phyloP scores from a whole-genome alignment of 2,113 vertebrate genomes.

The Plectropomus leopardus region DNA sequence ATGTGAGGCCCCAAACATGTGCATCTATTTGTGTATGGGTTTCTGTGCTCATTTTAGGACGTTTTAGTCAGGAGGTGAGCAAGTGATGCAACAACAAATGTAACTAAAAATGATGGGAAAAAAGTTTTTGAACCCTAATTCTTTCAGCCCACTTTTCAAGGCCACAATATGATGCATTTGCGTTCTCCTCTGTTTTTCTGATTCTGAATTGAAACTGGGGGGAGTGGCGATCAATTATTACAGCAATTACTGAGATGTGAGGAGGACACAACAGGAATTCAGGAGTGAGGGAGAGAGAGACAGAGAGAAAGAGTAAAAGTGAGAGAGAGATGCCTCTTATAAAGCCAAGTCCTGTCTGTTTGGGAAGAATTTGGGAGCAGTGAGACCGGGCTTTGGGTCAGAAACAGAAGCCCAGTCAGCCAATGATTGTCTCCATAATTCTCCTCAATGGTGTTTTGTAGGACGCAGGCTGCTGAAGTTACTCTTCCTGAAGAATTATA shows the following conservation, averaged over 20 bases:
- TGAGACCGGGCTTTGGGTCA: conserved; percentile 51
- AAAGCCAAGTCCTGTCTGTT: conserved; percentile 72
- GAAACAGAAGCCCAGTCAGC: conserved; percentile 48
- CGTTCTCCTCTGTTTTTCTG: not conserved
- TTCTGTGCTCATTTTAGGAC: not conserved
- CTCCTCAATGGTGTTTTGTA: conserved; percentile 34
- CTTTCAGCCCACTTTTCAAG: not conserved
- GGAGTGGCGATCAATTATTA: conserved; percentile 66
- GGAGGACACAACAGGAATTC: conserved; percentile 51
- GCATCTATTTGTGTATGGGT: conserved; percentile 11
- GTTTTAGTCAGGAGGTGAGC: not conserved
- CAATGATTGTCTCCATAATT: conserved; percentile 51
- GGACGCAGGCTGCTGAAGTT: conserved; percentile 42
- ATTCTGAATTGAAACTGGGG: conserved; percentile 1
- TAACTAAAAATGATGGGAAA: not conserved
- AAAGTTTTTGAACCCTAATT: not conserved
- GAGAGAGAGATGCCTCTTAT: conserved; percentile 66
- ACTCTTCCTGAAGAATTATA: conserved; percentile 32
- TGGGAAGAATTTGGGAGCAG: conserved; percentile 59
- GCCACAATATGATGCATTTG: not conserved
- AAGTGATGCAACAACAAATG: not conserved
- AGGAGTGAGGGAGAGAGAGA: conserved; percentile 44
- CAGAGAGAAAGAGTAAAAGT: conserved; percentile 22
- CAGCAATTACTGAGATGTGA: conserved; percentile 65
- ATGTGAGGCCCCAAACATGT: conserved; percentile 42